Evolutionary conservation across 2,888 invertebrate species (phyloP).

Genomic region (Desoria tigrina): DNA sequence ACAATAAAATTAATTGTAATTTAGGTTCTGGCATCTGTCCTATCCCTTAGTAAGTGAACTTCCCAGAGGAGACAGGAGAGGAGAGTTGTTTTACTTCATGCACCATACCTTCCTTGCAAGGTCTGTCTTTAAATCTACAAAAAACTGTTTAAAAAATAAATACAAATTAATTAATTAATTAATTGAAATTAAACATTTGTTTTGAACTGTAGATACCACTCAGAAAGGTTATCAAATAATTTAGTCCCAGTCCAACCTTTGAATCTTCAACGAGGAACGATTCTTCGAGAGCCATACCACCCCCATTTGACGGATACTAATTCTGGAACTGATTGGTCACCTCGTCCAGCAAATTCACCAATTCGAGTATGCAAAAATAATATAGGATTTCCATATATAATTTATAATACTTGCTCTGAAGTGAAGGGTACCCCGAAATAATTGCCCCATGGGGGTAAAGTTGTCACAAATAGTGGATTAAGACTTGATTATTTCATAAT

Average conservation of each 20-base stretch:
- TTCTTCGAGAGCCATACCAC: constrained; percentile 33
- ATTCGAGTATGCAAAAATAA: too few relatives aligned
- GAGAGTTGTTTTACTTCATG: constrained; percentile 79
- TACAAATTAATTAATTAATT: background rate
- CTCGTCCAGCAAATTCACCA: constrained; percentile 32
- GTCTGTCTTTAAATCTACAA: constrained; percentile 57
- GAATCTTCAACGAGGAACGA: constrained; percentile 31
- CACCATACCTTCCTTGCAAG: constrained; percentile 70
- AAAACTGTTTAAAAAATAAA: background rate
- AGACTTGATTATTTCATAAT: background rate
- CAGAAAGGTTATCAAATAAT: constrained; percentile 32
- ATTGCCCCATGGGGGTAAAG: too few relatives aligned
- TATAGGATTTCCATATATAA: background rate
- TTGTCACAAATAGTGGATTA: background rate
- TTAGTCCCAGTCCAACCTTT: constrained; percentile 28
- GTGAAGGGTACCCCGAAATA: background rate
- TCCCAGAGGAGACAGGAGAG: constrained; percentile 55
- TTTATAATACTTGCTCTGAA: background rate
- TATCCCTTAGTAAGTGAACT: constrained; percentile 29
- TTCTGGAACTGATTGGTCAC: constrained; percentile 29
- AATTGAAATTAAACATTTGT: background rate
- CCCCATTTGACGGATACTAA: constrained; percentile 39
- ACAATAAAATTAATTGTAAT: constrained; percentile 5
- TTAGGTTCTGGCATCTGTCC: constrained; percentile 35
- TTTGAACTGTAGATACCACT: constrained; percentile 30